Base-by-base conservation (phyloP, 2,797 vertebrate genomes). In the Loris lydekkerianus region DNA sequence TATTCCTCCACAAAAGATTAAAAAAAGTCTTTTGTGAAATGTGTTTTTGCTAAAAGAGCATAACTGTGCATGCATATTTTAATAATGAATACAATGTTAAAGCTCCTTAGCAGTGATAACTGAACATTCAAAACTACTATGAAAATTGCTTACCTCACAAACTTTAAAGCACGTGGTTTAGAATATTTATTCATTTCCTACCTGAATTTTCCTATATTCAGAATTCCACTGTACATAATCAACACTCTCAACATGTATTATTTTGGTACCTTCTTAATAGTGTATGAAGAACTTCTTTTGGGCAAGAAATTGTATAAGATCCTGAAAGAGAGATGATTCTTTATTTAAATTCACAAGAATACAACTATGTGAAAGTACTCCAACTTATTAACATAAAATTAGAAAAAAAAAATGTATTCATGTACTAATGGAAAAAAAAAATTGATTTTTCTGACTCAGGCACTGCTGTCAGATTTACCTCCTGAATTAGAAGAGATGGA, bases 401-500 rank as follows among this genome's bases (percentile, higher is more conserved):
- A 1, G 7, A 0, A 20, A 53, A 49, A 34, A 61, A 61, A 82
- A 40, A 94, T 7, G 20, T 93, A 0, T 17, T 5, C 77, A 60
- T 4, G 18, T 73, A 95, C 76, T 96, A 90, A 88, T 94, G 10
- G 15, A 84, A 80, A 94, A 18, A 84, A 80, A 94, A 69, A 85
- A 80, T 96, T 96, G 34, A 72, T 96, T 90, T 98, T 96, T 97
- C 92, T 91, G 17, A 76, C 93, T 78, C 70, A 99, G 99, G 99
- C 99, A 97, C 99, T 99, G 98, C 98, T 99, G 95, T 99, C 99
- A 98, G 99, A 99, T 98, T 99, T 99, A 99, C 99, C 99, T 99
- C 99, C 99, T 96, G 99, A 99, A 96, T 98, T 99, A 97, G 99
- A 99, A 98, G 99, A 99, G 98, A 99, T 98, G 99, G 99, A 99